A percentile compares a stretch with the other conserved stretches of the same genome.
Conservation (phyloP, 2,888 invertebrate genomes). For the Lordiphosa andalusiaca region DNA sequence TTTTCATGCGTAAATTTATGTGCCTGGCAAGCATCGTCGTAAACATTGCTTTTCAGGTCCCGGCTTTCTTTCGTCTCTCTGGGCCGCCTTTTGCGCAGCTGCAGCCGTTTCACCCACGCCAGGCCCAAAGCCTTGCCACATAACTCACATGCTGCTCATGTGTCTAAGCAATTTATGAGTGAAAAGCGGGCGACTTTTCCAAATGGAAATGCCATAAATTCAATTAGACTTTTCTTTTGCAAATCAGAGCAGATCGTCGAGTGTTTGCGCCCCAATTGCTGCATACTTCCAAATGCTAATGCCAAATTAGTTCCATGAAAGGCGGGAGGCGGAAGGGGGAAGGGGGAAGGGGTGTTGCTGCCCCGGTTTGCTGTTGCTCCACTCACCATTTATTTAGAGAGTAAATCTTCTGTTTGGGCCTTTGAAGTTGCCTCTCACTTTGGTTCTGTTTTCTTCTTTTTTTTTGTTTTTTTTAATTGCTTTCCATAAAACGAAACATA, state of each 20-base stretch:
- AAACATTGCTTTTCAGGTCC: conserved; percentile 62
- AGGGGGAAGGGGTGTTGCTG: no score
- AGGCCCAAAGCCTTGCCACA: conserved; percentile 54
- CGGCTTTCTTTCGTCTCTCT: conserved; percentile 31
- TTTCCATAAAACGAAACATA: conserved; percentile 24
- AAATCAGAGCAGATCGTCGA: conserved; percentile 62
- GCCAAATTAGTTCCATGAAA: conserved; percentile 65
- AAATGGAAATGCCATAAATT: conserved; percentile 70
- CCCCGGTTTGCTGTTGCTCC: conserved; percentile 11
- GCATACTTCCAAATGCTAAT: conserved; percentile 35
- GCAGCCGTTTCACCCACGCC: conserved; percentile 69
- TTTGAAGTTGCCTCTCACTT: conserved; percentile 29
- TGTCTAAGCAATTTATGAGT: conserved; percentile 63
- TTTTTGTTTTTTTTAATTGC: conserved; percentile 42
- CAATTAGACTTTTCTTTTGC: conserved; percentile 63
- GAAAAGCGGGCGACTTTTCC: conserved; percentile 61
- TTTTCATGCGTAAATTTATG: conserved; percentile 76
- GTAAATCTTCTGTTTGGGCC: conserved; percentile 14
- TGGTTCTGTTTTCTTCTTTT: conserved; percentile 1
- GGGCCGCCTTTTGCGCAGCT: conserved; percentile 50
- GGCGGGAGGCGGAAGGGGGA: no score
- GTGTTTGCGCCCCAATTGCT: conserved; percentile 54
- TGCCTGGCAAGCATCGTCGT: conserved; percentile 69
- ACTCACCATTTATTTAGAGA: conserved; percentile 49
- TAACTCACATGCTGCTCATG: conserved; percentile 49